Evolutionary conservation across 2,888 invertebrate species (phyloP), one percentile per base, ranked within the genome.

Genomic region (Augiades crinisus): DNA sequence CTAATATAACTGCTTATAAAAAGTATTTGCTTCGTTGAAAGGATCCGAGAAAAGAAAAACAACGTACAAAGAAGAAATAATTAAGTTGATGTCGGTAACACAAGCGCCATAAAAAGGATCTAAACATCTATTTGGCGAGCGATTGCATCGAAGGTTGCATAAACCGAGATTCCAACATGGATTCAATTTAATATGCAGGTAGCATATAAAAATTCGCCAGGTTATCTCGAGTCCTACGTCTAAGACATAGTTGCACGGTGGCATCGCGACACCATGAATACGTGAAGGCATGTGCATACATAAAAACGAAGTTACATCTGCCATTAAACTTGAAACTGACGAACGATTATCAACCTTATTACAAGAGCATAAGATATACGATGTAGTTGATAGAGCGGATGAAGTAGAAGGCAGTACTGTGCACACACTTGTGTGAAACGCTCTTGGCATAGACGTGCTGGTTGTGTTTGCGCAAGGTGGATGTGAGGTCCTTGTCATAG

Each of bases 131-230:
- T 50, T 50, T 44, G 43, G 36, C 36, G 36, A 50, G 21, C 50
- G 36, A 61, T 64, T 65, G 59, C 60, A 58, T 57, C 56, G 57
- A 38, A 56, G 44, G 58, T 60, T 67, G 62, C 66, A 63, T 61
- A 62, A 64, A 67, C 62, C 61, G 62, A 67, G 67, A 69, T 62
- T 63, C 65, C 60, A 61, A 62, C 61, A 53, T 58, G 58, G 50
- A 47, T 50, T 43, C 50, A 36, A 36, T 30, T 65, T 63, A 58
- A 59, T 65, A 70, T 68, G 62, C 71, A 61, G 56, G 55, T 54
- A 59, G 67, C 65, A 70, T 70, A 67, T 71, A 74, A 77, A 75
- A 76, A 73, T 68, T 67, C 61, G 71, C 65, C 58, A 63, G 67
- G 68, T 72, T 73, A 81, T 77, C 77, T 78, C 58, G 47, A 52